A percentile compares a stretch with the other conserved stretches of the same genome.
phyloP scores from a whole-genome alignment of 1,140 invertebrate species.

The Zaprionus nigranus region DNA sequence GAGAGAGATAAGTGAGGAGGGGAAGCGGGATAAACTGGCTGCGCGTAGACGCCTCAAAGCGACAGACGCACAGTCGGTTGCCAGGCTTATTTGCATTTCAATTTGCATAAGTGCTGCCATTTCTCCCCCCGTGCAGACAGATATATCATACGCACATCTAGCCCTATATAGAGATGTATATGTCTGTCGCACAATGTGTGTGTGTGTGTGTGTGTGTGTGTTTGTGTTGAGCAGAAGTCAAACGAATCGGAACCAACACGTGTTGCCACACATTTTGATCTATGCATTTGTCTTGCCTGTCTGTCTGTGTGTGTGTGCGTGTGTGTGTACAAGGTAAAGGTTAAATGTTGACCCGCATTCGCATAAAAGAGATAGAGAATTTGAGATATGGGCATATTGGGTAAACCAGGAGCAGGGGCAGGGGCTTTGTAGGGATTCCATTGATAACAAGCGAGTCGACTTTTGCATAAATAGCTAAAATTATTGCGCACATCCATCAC shows the following conservation, averaged over 20 bases:
- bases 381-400: slow-evolving; percentile 29
- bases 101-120: slow-evolving; percentile 62
- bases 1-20: not conserved
- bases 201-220: slow-evolving; percentile 1
- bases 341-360: slow-evolving; percentile 55
- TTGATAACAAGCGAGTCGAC: slow-evolving; percentile 45
- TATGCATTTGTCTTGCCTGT: slow-evolving; percentile 32
- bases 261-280: slow-evolving; percentile 47
- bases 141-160: slow-evolving; percentile 10
- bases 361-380: slow-evolving; percentile 37
- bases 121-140: not conserved
- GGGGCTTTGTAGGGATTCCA: slow-evolving; percentile 15
- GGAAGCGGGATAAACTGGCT: no score
- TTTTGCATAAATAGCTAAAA: slow-evolving; percentile 58
- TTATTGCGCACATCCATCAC: slow-evolving; percentile 54
- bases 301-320: slow-evolving; percentile 1
- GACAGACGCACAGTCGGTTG: slow-evolving; percentile 26
- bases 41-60: slow-evolving; percentile 3
- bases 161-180: slow-evolving; percentile 11
- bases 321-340: slow-evolving; percentile 49
- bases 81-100: slow-evolving; percentile 62
- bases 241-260: slow-evolving; percentile 55
- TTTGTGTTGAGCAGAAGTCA: slow-evolving; percentile 29
- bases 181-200: slow-evolving; percentile 1
- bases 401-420: no score